Base-by-base conservation (phyloP, 2,113 vertebrate genomes). In the Falco punctatus region DNA sequence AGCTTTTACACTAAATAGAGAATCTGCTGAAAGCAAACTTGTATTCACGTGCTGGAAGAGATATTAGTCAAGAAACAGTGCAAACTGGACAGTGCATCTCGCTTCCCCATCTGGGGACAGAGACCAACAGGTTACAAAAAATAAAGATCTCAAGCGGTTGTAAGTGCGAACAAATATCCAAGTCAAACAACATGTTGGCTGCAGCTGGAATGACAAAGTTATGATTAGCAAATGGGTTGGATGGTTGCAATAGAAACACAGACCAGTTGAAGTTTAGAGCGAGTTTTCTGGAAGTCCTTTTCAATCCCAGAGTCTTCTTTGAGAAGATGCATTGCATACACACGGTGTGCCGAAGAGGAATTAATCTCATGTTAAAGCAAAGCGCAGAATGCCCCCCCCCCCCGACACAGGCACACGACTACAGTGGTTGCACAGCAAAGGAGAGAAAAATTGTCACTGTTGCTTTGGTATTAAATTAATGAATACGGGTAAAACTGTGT, bases 121-220 rank as follows among this genome's bases (percentile, higher is more conserved):
- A 98, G 98, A 98, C 97, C 94, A 17, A 98, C 97, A 97, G 93
- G 97, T 75, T 96, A 96, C 81, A 88, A 82, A 98, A 97, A 96
- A 96, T 73, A 87, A 88, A 86, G 73, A 94, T 97, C 86, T 97
- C 91, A 97, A 97, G 97, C 97, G 70, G 92, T 91, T 97, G 86
- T 97, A 97, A 97, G 98, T 97, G 97, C 92, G 95, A 97, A 97
- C 96, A 97, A 92, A 97, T 58, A 94, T 96, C 97, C 93, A 88
- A 95, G 96, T 97, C 92, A 96, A 96, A 98, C 96, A 95, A 86
- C 94, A 97, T 78, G 94, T 97, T 96, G 89, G 87, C 95, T 96
- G 96, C 88, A 91, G 97, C 97, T 98, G 97, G 97, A 96, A 97
- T 83, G 94, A 94, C 92, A 96, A 96, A 96, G 86, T 96, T 96